Conservation (phyloP, 2,888 invertebrate genomes). For the Belgica antarctica region DNA sequence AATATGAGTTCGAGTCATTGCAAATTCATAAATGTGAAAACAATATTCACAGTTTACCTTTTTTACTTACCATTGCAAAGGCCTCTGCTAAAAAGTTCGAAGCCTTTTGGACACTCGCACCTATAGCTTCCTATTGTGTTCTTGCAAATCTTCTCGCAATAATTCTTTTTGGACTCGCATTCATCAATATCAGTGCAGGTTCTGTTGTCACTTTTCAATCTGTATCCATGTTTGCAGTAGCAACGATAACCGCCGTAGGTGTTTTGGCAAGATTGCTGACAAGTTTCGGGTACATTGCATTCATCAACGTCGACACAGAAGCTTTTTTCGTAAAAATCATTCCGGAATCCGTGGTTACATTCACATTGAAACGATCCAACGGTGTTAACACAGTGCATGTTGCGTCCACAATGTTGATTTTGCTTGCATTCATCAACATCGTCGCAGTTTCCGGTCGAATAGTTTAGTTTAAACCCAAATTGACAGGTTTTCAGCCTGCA, state of each 20-base stretch:
- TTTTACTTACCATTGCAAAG: neutral
- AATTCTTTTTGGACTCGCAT: neutral
- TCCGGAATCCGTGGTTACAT: neutral
- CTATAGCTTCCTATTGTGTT: neutral
- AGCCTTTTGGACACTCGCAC: neutral
- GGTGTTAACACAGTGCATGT: neutral
- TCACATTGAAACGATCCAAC: neutral
- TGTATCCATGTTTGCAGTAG: neutral
- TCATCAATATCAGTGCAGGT: slow-evolving; percentile 11
- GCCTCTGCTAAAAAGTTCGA: neutral
- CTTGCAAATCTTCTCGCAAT: neutral
- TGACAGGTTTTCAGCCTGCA: neutral
- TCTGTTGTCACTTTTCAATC: neutral
- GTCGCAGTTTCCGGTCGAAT: neutral
- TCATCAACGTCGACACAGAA: slow-evolving; percentile 14
- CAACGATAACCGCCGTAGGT: slow-evolving; percentile 5
- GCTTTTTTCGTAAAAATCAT: neutral
- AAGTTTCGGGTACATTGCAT: neutral
- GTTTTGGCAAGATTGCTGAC: neutral
- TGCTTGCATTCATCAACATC: slow-evolving; percentile 17
- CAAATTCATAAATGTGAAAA: neutral
- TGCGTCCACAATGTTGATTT: neutral
- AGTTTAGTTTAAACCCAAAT: neutral
- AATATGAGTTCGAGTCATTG: neutral
- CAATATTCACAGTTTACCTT: no score